Base-by-base conservation (phyloP, 2,888 invertebrate species). In the Eupithecia exiguata region DNA sequence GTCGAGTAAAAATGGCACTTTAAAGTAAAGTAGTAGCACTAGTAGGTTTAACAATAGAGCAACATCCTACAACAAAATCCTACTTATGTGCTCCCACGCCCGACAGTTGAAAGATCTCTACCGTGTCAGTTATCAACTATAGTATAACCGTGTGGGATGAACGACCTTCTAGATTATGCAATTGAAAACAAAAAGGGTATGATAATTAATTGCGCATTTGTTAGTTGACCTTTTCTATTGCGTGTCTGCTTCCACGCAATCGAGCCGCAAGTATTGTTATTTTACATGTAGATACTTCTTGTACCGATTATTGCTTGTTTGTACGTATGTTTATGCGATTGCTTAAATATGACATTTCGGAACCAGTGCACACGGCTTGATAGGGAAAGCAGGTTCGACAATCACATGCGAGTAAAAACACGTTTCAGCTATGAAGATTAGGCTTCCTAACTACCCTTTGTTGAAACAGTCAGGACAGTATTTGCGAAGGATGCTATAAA, bases 151-250 rank as follows among this genome's bases (percentile, higher is more conserved):
- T 62, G 78, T 78, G 74, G 77, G 78, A 77, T 77, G 71, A 75
- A 71, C 62, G 76, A 77, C 79, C 80, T 80, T 76, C 73, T 65
- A 35, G 40, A 74, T 76, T 80, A 81, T 75, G 75, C 77, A 84
- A 82, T 75, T 36, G 65, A 18, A 78, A 77, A 86, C 81, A 84
- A 86, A 66, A 84, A 84, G 81, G 79, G 83, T 82, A 85, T 80
- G 67, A 72, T 77, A 79, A 82, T 82, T 81, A 74, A 77, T 75
- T 77, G 69, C 74, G 75, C 68, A 73, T 79, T 72, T 69, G 73
- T 80, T n/a, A n/a, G n/a, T n/a, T 80, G 77, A 77, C 80, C 80
- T 80, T 79, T 79, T 74, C 71, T 62, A 72, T 78, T 70, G 72
- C 70, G 71, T 71, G 70, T 70, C 70, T 70, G 68, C 66, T 69